A percentile compares a stretch with the other conserved stretches of the same genome.
These are phyloP conservation scores for Zonitis immaculata DNA, from an alignment of 2,888 invertebrate genomes.

Conservation along the genomic window DNA sequence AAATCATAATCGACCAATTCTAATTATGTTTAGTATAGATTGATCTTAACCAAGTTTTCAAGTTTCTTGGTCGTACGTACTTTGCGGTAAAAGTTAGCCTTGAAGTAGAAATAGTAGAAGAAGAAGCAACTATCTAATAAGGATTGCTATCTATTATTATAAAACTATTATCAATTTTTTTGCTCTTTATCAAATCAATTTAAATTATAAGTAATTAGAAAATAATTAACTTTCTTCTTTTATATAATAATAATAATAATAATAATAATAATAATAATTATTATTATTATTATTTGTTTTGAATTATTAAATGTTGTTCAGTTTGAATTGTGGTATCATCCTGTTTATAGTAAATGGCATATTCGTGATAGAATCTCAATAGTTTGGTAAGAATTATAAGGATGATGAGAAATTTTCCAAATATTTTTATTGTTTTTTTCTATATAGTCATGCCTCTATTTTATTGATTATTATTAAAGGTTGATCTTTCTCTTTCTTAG, in stretches of 20 bases:
- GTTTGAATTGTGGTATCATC: neutral
- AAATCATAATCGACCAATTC: neutral
- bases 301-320: neutral
- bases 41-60: neutral
- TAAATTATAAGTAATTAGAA: too few relatives aligned
- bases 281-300: neutral
- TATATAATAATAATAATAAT: too few relatives aligned
- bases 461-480: neutral
- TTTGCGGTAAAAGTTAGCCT: neutral
- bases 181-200: too few relatives aligned
- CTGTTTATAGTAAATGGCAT: constrained; percentile 2
- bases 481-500: too few relatives aligned
- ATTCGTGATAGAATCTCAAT: constrained; percentile 12
- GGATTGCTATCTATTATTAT: too few relatives aligned
- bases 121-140: too few relatives aligned
- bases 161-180: too few relatives aligned
- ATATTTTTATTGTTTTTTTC: too few relatives aligned
- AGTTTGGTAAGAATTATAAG: neutral
- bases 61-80: neutral
- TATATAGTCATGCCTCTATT: neutral
- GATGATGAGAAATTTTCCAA: neutral
- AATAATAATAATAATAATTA: neutral
- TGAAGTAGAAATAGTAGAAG: too few relatives aligned
- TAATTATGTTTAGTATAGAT: neutral
- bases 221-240: too few relatives aligned